phyloP scores from a whole-genome alignment of 2,888 invertebrate genomes.

The Tetropium fuscum region DNA sequence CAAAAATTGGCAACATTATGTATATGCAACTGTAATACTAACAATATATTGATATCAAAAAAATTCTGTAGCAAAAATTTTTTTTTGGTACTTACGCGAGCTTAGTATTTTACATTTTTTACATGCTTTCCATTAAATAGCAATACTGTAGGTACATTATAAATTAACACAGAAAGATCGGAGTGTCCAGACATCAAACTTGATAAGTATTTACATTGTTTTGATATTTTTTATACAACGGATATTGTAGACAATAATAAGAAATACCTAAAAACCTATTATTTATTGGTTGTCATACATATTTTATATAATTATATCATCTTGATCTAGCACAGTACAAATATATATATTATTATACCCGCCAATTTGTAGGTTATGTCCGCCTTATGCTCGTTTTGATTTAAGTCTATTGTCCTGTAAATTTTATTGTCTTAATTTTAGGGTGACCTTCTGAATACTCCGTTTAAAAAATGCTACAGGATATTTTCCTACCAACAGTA shows the following conservation, averaged over 20 bases:
- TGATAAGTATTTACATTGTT: conserved; percentile 4
- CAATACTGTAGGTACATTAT: conserved; percentile 20
- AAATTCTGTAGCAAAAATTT: conserved; percentile 35
- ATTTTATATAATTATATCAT: no score
- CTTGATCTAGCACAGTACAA: no score
- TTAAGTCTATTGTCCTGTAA: conserved; percentile 1
- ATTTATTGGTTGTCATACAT: background rate
- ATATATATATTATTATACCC: background rate
- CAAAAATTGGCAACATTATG: conserved; percentile 62
- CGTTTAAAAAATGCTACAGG: conserved; percentile 36
- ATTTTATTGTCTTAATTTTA: conserved; percentile 7
- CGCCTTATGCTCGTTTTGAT: background rate
- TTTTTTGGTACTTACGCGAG: conserved; percentile 7
- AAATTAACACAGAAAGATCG: conserved; percentile 1
- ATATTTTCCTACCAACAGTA: conserved; percentile 37
- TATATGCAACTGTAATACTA: conserved; percentile 37
- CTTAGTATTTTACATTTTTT: conserved; percentile 10
- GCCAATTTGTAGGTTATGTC: background rate
- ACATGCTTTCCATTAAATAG: conserved; percentile 16
- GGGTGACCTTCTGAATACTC: conserved; percentile 7
- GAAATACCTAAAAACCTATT: background rate
- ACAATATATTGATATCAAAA: conserved; percentile 35
- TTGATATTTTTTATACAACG: background rate
- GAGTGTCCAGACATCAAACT: conserved; percentile 17
- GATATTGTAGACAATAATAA: background rate